A percentile compares a stretch with the other conserved stretches of the same genome.
Evolutionary conservation across 2,888 invertebrate species (phyloP).

Genomic region (Galerucella pusilla): DNA sequence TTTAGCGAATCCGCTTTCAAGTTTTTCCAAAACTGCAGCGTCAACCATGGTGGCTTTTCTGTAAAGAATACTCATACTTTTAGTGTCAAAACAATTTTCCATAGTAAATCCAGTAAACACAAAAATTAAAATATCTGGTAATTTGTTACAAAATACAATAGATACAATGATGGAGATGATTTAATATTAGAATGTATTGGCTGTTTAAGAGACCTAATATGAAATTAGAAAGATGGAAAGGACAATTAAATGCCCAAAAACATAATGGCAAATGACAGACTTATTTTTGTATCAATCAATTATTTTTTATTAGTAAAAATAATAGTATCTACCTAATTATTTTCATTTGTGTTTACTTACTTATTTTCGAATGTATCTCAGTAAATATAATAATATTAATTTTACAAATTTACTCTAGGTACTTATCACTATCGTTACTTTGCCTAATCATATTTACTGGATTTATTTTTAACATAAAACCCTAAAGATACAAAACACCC

Average conservation of each 20-base stretch:
- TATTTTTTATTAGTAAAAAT: not conserved
- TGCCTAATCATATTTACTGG: conserved; percentile 5
- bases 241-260: too few species aligned
- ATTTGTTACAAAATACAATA: not conserved
- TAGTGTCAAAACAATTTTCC: not conserved
- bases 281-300: too few species aligned
- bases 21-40: conserved; percentile 89
- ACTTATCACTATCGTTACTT: not conserved
- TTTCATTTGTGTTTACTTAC: not conserved
- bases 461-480: not conserved
- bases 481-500: too few species aligned
- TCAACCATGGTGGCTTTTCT: conserved; percentile 85
- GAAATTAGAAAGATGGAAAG: too few species aligned
- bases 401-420: not conserved
- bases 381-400: not conserved
- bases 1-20: conserved; percentile 92
- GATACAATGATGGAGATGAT: too few species aligned
- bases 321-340: not conserved
- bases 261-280: too few species aligned
- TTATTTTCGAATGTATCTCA: not conserved
- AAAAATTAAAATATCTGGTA: not conserved
- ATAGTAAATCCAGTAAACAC: conserved; percentile 4
- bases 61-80: conserved; percentile 38
- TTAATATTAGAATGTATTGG: too few species aligned
- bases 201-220: too few species aligned